Conservation (phyloP, 2,888 invertebrate genomes). For the Acronicta leporina region DNA sequence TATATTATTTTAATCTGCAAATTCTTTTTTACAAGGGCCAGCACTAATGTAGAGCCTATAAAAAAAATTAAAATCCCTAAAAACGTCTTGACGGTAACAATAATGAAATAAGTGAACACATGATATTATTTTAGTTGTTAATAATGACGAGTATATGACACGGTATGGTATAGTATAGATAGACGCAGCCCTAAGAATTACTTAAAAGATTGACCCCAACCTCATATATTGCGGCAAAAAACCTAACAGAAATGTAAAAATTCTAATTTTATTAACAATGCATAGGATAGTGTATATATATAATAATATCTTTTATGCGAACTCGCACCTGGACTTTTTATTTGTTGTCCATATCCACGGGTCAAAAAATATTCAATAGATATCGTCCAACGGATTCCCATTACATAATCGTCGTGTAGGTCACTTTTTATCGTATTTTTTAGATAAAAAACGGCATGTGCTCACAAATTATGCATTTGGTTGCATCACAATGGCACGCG, state of each 20-base stretch:
- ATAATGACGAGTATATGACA: slow-evolving; percentile 6
- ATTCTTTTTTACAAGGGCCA: too few species aligned
- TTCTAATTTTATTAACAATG: slow-evolving; percentile 61
- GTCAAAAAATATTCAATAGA: slow-evolving; percentile 84
- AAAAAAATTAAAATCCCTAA: too few species aligned
- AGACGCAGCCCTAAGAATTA: slow-evolving; percentile 1
- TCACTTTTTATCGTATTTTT: slow-evolving; percentile 81
- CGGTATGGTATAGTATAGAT: too few species aligned
- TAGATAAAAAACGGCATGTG: slow-evolving; percentile 83
- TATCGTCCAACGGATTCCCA: slow-evolving; percentile 80
- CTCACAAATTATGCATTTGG: slow-evolving; percentile 87
- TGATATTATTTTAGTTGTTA: not conserved
- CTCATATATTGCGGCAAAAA: slow-evolving; percentile 44
- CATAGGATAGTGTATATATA: slow-evolving; percentile 56
- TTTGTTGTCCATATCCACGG: slow-evolving; percentile 81
- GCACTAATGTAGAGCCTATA: too few species aligned
- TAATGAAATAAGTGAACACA: not conserved
- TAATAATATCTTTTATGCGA: slow-evolving; percentile 75
- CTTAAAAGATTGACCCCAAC: slow-evolving; percentile 46
- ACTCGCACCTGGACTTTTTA: slow-evolving; percentile 82
- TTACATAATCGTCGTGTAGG: slow-evolving; percentile 80
- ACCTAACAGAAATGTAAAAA: slow-evolving; percentile 49
- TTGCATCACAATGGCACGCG: slow-evolving; percentile 81
- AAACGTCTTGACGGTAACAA: too few species aligned
- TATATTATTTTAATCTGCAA: too few species aligned